Evolutionary conservation across 2,797 vertebrate genomes (phyloP), one percentile per base, ranked within the genome.

Genomic region (Pseudotriccus pelzelni): DNA sequence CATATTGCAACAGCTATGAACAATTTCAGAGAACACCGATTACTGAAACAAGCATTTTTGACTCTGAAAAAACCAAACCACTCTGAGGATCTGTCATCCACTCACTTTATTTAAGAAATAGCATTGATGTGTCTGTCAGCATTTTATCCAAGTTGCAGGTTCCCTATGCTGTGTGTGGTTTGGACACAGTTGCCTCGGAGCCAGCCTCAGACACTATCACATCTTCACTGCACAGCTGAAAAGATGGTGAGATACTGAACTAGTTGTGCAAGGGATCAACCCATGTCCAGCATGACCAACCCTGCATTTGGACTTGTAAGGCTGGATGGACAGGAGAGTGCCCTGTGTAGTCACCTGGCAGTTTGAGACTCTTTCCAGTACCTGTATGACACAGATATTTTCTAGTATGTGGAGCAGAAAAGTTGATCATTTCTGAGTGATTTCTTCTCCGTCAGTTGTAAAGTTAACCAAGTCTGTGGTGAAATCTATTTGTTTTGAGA

Each of bases 401-500:
- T 78, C 55, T 24, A 77, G 41, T 56, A 64, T 32, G 28, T 69
- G 39, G 53, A 88, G 36, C 66, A 84, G 87, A 88, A 93, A 93
- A 94, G 16, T 20, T 81, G 58, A 62, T 86, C 43, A 81, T 58
- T 95, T 93, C 82, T 86, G 79, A 88, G 50, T 62, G 10, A 62
- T 93, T 94, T 94, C 62, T 87, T 84, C 50, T 84, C 36, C 27
- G 4, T 62, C 0, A 3, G 32, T 66, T 78, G 47, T 55, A 17
- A 90, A 84, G 50, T 81, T 78, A 88, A 81, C 44, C 50, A 78
- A 86, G 63, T 84, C 58, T 86, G n/a, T 12, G 4, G 73, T 74
- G 75, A 53, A 39, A 74, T 72, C 30, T 81, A 34, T 91, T 92
- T 91, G n/a, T 81, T 93, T 88, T 90, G 81, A 80, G 56, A 70